Evolutionary conservation across 2,888 invertebrate genomes (phyloP).

Genomic region (Pollenia labialis): DNA sequence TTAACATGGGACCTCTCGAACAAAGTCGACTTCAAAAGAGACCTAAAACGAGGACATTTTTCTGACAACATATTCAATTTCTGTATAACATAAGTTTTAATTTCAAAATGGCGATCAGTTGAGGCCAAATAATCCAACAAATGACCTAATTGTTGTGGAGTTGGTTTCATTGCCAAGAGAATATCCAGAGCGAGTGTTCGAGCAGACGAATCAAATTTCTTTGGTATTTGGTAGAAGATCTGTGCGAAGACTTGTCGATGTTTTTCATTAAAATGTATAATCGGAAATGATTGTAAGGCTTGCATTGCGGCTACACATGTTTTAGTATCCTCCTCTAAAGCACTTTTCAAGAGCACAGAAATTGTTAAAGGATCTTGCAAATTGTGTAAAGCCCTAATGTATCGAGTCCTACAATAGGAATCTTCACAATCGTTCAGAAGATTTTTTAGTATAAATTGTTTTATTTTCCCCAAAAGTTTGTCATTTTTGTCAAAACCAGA

Average conservation of each 20-base stretch:
- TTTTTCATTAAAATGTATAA: slow-evolving; percentile 79
- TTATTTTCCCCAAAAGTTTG: slow-evolving; percentile 75
- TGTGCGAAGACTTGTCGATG: slow-evolving; percentile 85
- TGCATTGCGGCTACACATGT: slow-evolving; percentile 88
- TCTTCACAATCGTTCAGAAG: slow-evolving; percentile 85
- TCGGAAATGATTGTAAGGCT: slow-evolving; percentile 86
- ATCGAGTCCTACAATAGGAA: slow-evolving; percentile 86
- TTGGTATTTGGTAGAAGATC: slow-evolving; percentile 87
- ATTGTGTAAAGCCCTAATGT: slow-evolving; percentile 89
- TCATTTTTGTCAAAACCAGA: slow-evolving; percentile 80
- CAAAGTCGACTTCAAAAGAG: slow-evolving; percentile 84
- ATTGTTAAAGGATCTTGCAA: slow-evolving; percentile 87
- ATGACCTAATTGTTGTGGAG: slow-evolving; percentile 85
- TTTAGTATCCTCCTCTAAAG: slow-evolving; percentile 85
- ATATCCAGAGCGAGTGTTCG: slow-evolving; percentile 89
- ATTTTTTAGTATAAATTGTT: slow-evolving; percentile 77
- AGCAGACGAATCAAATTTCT: slow-evolving; percentile 88
- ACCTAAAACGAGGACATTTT: slow-evolving; percentile 84
- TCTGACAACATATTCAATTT: slow-evolving; percentile 86
- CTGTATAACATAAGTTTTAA: slow-evolving; percentile 88
- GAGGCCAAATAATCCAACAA: slow-evolving; percentile 85
- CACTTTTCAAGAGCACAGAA: slow-evolving; percentile 86
- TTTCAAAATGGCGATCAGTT: slow-evolving; percentile 86
- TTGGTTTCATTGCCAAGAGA: slow-evolving; percentile 86
- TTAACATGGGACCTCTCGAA: slow-evolving; percentile 84